phyloP scores from a whole-genome alignment of 2,113 vertebrate genomes.

The Vulpes ferrilata region DNA sequence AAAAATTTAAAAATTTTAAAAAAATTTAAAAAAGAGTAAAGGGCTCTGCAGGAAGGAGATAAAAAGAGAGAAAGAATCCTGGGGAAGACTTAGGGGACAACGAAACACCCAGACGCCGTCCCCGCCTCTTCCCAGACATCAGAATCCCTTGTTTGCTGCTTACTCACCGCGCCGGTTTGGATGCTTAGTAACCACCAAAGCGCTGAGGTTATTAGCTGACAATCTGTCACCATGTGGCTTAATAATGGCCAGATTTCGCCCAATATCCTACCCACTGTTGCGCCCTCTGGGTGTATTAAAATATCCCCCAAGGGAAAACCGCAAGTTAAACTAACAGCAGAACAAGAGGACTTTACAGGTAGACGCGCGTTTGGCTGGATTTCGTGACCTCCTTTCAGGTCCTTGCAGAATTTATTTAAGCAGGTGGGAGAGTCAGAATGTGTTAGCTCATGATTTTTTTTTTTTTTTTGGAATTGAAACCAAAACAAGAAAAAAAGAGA shows the following conservation, averaged over 20 bases:
- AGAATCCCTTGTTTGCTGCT: not conserved
- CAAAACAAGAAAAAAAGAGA: not conserved
- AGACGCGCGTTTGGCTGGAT: conserved; percentile 48
- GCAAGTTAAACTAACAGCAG: conserved; percentile 52
- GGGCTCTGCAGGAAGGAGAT: conserved; percentile 51
- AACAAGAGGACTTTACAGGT: conserved; percentile 67
- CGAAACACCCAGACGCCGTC: conserved; percentile 38
- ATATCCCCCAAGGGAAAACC: conserved; percentile 44
- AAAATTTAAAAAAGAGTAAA: conserved; percentile 41
- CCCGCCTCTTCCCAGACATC: conserved; percentile 15
- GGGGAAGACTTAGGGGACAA: conserved; percentile 58
- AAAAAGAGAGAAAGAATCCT: not conserved
- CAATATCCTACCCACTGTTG: not conserved
- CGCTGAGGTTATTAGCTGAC: not conserved
- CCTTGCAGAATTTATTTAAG: conserved; percentile 72
- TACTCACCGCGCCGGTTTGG: not conserved
- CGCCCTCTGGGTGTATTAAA: conserved; percentile 52
- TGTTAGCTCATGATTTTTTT: conserved; percentile 40
- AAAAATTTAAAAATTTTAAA: too few relatives aligned
- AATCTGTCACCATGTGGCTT: not conserved
- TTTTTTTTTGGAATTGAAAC: conserved; percentile 60
- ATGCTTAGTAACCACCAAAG: not conserved
- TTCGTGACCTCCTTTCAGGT: conserved; percentile 60
- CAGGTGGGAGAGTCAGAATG: conserved; percentile 49
- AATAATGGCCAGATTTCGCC: conserved; percentile 27